Percentiles rank a stretch among this genome's conserved stretches.
These are phyloP conservation scores for Melanotaenia duboulayi DNA, from an alignment of 2,113 vertebrate species.

Conservation along the genomic window DNA sequence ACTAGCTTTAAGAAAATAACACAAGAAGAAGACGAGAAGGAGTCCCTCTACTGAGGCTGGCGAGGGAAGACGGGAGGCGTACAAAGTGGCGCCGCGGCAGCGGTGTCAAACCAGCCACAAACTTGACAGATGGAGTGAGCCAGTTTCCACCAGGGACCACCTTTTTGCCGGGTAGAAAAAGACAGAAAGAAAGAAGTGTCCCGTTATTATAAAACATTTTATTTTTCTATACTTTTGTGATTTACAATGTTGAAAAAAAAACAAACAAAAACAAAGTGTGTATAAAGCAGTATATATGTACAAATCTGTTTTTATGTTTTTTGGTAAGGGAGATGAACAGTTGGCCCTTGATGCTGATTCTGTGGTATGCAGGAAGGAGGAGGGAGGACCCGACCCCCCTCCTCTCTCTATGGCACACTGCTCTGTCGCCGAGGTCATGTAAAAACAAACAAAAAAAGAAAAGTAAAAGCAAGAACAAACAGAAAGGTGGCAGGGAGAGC, in stretches of 20 bases:
- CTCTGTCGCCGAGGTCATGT: conserved; percentile 59
- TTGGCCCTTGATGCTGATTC: conserved; percentile 79
- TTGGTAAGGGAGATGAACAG: conserved; percentile 79
- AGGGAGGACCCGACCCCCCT: conserved; percentile 56
- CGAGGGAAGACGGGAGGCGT: conserved; percentile 71
- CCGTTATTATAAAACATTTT: conserved; percentile 83
- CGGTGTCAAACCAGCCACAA: conserved; percentile 73
- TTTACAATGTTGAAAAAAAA: conserved; percentile 75
- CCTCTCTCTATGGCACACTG: conserved; percentile 69
- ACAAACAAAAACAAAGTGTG: conserved; percentile 51
- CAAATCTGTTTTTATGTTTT: conserved; percentile 82
- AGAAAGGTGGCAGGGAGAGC: conserved; percentile 64
- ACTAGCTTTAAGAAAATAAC: conserved; percentile 81
- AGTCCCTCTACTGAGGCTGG: conserved; percentile 78
- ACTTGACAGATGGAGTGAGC: conserved; percentile 73
- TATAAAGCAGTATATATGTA: conserved; percentile 83
- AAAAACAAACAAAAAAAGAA: conserved; percentile 50
- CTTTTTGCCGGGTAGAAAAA: conserved; percentile 69
- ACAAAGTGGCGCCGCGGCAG: conserved; percentile 63
- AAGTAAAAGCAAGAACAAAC: conserved; percentile 45
- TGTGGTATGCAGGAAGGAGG: conserved; percentile 71
- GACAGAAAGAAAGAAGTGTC: conserved; percentile 71
- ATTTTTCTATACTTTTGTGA: conserved; percentile 87
- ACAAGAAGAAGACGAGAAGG: conserved; percentile 72
- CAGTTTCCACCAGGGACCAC: conserved; percentile 75